Evolutionary conservation across 2,113 vertebrate species (phyloP).

Genomic region (Sarotherodon lohbergeri): DNA sequence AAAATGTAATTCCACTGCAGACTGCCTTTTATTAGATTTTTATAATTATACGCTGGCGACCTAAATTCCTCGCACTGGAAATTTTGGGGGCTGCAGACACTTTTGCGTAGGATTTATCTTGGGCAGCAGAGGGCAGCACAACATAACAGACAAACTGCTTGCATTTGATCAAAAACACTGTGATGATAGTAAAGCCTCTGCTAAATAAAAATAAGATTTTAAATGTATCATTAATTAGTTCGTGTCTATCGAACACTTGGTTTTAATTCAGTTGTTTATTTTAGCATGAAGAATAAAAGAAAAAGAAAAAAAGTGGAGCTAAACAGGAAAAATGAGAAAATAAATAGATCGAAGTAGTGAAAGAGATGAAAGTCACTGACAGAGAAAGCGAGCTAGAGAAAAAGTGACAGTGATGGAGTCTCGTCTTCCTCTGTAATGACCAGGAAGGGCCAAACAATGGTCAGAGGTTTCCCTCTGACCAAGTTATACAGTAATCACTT

Average conservation of each 20-base stretch:
- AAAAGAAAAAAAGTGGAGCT: not conserved
- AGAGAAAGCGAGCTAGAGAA: not conserved
- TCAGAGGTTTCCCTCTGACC: not conserved
- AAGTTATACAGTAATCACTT: slow-evolving; percentile 9
- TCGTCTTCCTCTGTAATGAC: not conserved
- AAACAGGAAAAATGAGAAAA: not conserved
- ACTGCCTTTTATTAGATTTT: not conserved
- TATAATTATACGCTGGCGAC: not conserved
- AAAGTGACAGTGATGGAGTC: slow-evolving; percentile 2
- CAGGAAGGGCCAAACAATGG: slow-evolving; percentile 50
- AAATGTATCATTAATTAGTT: not conserved
- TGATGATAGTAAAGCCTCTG: not conserved
- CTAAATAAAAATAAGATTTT: not conserved
- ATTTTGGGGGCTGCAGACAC: too few species aligned
- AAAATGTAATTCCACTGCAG: not conserved
- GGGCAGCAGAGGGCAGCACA: slow-evolving; percentile 53
- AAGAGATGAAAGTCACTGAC: not conserved
- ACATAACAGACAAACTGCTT: not conserved
- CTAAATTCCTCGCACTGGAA: not conserved
- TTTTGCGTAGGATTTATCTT: not conserved
- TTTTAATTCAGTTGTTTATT: not conserved
- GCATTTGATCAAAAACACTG: not conserved
- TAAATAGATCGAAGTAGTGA: not conserved
- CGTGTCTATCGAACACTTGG: not conserved
- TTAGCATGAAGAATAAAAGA: not conserved